Base-by-base conservation (phyloP, 2,113 vertebrate species). In the Takifugu flavidus region DNA sequence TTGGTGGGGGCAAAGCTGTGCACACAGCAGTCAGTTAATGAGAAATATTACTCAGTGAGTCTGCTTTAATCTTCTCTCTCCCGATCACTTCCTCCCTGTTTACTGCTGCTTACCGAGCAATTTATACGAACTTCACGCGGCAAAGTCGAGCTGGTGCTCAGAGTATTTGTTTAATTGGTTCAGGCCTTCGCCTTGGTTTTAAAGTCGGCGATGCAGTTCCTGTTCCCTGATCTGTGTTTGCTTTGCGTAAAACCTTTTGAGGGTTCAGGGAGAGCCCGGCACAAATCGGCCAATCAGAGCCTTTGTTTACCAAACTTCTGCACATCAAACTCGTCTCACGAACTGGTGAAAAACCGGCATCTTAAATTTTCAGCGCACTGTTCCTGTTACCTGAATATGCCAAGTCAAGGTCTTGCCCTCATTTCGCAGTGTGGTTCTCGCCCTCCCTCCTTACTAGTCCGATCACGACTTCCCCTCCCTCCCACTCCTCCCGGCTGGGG, bases 381-480 rank as follows among this genome's bases (percentile, higher is more conserved):
- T 45, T 39, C 28, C 13, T 13, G 11, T 57, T 3, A 3, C 53
- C 12, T 42, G 2, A 20, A 25, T 49, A 45, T 46, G 58, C 28
- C 56, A 4, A 61, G 4, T 53, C 43, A 69, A 66, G 61, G 49
- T 44, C 25, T 34, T 44, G 72, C 46, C 45, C 70, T 53, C 45
- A 43, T 6, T 39, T 39, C 34, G 34, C 34, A 39, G 8, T 39
- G 6, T 42, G 44, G n/a, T 53, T 59, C 43, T 6, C n/a, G 8
- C 15, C 45, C 49, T 58, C 47, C 55, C 64, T 73, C 56, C 43
- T 89, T 73, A 4, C 67, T 59, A 85, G 76, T 84, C 83, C 61
- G 70, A 61, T 87, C 87, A 87, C 79, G 79, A 61, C 79, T 67
- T 51, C 26, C 1, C 47, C 49, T 3, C 61, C 56, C 65, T 67